Evolutionary conservation across 1,140 invertebrate genomes (phyloP).

Genomic region (Stenopsyche tienmushanensis): DNA sequence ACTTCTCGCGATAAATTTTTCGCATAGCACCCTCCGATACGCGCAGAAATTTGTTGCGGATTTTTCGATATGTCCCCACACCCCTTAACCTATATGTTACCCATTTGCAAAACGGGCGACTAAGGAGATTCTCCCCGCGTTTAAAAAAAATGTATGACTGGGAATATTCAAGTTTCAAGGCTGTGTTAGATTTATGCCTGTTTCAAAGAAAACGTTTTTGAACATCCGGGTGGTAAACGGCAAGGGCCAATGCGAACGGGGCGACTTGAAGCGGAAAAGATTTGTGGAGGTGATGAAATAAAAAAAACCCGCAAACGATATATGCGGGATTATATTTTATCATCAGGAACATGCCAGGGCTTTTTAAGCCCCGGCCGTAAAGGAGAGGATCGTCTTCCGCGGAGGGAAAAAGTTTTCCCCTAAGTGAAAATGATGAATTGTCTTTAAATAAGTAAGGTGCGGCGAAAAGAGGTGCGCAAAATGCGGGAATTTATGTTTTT

Average conservation of each 20-base stretch:
- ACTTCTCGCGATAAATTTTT: neutral
- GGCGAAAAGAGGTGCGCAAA: too few relatives aligned
- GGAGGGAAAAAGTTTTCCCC: neutral
- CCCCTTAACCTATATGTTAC: neutral
- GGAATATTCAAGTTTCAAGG: constrained; percentile 29
- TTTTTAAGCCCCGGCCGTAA: neutral
- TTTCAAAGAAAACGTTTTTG: constrained; percentile 31
- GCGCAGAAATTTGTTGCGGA: neutral
- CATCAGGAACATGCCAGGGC: constrained; percentile 8
- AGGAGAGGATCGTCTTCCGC: neutral
- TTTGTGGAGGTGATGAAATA: constrained; percentile 23
- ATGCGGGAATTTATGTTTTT: too few relatives aligned
- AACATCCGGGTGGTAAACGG: constrained; percentile 23
- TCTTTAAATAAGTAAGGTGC: constrained; percentile 4
- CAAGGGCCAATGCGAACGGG: constrained; percentile 6
- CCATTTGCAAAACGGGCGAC: neutral
- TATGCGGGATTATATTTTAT: constrained; percentile 9
- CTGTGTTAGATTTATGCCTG: constrained; percentile 24
- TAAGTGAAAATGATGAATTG: constrained; percentile 15
- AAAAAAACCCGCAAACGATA: constrained; percentile 6
- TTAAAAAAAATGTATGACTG: constrained; percentile 11
- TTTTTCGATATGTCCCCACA: too few relatives aligned
- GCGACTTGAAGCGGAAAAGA: constrained; percentile 20
- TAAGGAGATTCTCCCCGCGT: neutral
- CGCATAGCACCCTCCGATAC: too few relatives aligned